phyloP scores from a whole-genome alignment of 2,113 vertebrate genomes.

The Speoplatyrhinus poulsoni region DNA sequence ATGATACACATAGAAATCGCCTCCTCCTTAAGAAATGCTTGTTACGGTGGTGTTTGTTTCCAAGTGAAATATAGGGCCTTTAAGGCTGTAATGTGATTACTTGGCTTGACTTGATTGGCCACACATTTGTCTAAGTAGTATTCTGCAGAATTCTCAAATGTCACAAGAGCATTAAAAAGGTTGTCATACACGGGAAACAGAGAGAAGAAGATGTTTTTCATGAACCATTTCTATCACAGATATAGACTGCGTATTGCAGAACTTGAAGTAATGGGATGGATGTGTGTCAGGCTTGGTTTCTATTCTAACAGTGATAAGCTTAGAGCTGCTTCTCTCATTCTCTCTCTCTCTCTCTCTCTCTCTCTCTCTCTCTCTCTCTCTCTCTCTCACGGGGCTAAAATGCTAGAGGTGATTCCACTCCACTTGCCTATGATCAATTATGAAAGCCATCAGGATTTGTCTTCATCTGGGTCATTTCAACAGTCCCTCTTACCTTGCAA shows the following conservation, averaged over 20 bases:
- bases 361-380: slow-evolving; percentile 17
- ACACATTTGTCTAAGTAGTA: slow-evolving; percentile 29
- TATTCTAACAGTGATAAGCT: slow-evolving; percentile 25
- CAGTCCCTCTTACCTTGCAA: slow-evolving; percentile 54
- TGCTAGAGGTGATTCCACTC: slow-evolving; percentile 31
- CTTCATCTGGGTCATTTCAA: slow-evolving; percentile 51
- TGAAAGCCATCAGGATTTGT: slow-evolving; percentile 62
- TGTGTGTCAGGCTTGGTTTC: slow-evolving; percentile 23
- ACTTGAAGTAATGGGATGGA: slow-evolving; percentile 37
- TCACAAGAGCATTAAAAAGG: slow-evolving; percentile 11
- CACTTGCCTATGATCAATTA: slow-evolving; percentile 55
- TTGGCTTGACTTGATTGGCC: neutral
- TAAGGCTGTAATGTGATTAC: neutral
- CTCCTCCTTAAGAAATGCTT: neutral
- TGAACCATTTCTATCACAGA: slow-evolving; percentile 41
- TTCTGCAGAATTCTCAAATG: slow-evolving; percentile 13
- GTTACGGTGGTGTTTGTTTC: no score
- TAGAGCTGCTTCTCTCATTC: slow-evolving; percentile 12
- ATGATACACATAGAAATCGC: neutral
- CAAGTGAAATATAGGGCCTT: slow-evolving; percentile 2
- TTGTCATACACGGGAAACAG: slow-evolving; percentile 26
- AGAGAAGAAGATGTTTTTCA: slow-evolving; percentile 22
- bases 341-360: no score
- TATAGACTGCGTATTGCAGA: neutral
- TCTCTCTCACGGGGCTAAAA: slow-evolving; percentile 24